Evolutionary conservation across 2,888 invertebrate species (phyloP), one percentile per base, ranked within the genome.

Genomic region (Hirtodrosophila trivittata): DNA sequence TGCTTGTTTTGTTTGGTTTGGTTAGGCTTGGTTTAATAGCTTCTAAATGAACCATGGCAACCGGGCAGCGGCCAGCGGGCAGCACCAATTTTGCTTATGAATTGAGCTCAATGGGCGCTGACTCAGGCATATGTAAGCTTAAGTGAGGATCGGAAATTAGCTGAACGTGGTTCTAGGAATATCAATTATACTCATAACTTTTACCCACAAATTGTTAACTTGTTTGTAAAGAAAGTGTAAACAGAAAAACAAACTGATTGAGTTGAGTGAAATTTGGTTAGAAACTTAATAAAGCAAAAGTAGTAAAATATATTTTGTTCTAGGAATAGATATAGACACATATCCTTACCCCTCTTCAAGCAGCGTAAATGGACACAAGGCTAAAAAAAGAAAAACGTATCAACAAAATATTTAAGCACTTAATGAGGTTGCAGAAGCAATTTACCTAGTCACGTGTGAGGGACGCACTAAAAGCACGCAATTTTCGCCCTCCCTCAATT

Each of bases 21-120:
- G 58, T 55, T 49, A 42, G 55, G 50, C 18, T 46, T 46, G 49
- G 25, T 33, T 71, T 72, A 80, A 80, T 72, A 65, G 80, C 43
- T 80, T 80, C 80, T 80, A 83, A 21, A 80, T 80, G 80, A 80
- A 77, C 75, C 80, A 72, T 80, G 71, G 68, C 47, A 59, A 60
- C 60, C 57, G 26, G 28, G 47, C 50, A 63, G 25, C 64, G 28
- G 50, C 16, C 51, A 41, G 43, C 38, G 14, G 8, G 6, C 39
- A 13, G 26, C 9, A 32, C 49, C 39, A 50, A 51, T 21, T 41
- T 25, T 37, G 10, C 32, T 37, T 39, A 55, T 37, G 26, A 45
- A 50, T 45, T 28, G 32, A 12, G 13, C 21, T 50, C 49, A 35
- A 35, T 43, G 46, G 35, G 9, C 32, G 62, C 66, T 71, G 70